phyloP scores from a whole-genome alignment of 2,797 vertebrate species.

The Syndactyla subalaris region DNA sequence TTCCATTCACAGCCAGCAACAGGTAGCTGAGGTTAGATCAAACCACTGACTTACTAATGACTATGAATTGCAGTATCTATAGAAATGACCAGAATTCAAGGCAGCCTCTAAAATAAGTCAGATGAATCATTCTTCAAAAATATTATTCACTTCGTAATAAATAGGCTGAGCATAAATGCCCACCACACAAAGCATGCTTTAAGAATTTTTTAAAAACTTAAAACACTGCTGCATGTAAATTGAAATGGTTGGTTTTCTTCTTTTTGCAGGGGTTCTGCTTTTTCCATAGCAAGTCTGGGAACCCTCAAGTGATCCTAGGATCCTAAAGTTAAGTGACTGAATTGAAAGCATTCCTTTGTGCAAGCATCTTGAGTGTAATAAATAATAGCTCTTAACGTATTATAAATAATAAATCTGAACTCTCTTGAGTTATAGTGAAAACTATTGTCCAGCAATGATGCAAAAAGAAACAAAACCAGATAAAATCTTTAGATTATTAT shows the following conservation, averaged over 20 bases:
- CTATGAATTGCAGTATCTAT: constrained; percentile 56
- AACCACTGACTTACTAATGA: constrained; percentile 49
- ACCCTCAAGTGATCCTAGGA: neutral
- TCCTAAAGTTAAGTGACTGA: neutral
- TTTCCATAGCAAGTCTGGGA: neutral
- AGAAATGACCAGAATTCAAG: constrained; percentile 58
- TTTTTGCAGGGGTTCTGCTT: neutral
- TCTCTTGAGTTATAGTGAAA: neutral
- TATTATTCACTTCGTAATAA: constrained; percentile 15
- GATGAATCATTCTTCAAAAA: constrained; percentile 61
- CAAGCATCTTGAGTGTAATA: neutral
- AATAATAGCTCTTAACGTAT: neutral
- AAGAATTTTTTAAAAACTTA: neutral
- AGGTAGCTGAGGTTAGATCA: constrained; percentile 70
- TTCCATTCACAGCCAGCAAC: constrained; percentile 68
- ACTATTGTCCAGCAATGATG: neutral
- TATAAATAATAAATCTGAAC: neutral
- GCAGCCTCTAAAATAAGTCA: constrained; percentile 46
- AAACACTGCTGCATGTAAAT: neutral
- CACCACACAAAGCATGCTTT: neutral
- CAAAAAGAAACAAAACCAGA: neutral
- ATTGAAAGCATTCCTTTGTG: neutral
- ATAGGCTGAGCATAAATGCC: neutral
- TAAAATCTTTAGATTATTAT: constrained; percentile 9
- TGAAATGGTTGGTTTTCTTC: neutral